Evolutionary conservation across 2,888 invertebrate genomes (phyloP).

Genomic region (Ectobius pallidus): DNA sequence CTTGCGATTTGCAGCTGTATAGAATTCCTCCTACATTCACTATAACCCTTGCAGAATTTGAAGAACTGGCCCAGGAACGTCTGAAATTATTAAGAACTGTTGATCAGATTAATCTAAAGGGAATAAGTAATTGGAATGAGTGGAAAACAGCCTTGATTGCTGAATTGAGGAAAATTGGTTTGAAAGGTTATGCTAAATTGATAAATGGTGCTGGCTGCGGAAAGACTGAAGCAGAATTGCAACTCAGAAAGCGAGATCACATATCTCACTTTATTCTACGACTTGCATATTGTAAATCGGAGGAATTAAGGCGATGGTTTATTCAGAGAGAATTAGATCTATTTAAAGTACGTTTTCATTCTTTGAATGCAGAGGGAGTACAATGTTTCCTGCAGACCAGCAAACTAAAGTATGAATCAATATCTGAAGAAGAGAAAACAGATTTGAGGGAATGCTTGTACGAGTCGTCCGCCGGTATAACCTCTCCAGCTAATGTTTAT

Average conservation of each 20-base stretch:
- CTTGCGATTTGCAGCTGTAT: conserved; percentile 80
- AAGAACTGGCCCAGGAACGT: conserved; percentile 84
- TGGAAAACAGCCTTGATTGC: conserved; percentile 59
- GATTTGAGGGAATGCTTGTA: conserved; percentile 65
- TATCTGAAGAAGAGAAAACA: conserved; percentile 71
- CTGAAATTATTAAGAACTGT: conserved; percentile 78
- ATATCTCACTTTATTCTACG: conserved; percentile 93
- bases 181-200: conserved; percentile 59
- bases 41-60: conserved; percentile 82
- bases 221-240: conserved; percentile 64
- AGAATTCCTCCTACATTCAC: conserved; percentile 73
- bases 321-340: conserved; percentile 86
- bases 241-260: conserved; percentile 78
- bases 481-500: conserved; percentile 63
- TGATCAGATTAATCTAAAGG: conserved; percentile 68
- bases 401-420: conserved; percentile 69
- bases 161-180: conserved; percentile 70
- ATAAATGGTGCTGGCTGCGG: conserved; percentile 58
- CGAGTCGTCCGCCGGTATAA: conserved; percentile 63
- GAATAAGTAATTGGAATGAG: conserved; percentile 48
- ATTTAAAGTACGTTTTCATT: conserved; percentile 79
- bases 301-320: conserved; percentile 89
- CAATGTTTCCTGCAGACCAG: conserved; percentile 70
- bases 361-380: conserved; percentile 66
- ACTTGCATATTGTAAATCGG: conserved; percentile 87